Evolutionary conservation across 2,888 invertebrate genomes (phyloP).

Genomic region (Hartigia nigra): DNA sequence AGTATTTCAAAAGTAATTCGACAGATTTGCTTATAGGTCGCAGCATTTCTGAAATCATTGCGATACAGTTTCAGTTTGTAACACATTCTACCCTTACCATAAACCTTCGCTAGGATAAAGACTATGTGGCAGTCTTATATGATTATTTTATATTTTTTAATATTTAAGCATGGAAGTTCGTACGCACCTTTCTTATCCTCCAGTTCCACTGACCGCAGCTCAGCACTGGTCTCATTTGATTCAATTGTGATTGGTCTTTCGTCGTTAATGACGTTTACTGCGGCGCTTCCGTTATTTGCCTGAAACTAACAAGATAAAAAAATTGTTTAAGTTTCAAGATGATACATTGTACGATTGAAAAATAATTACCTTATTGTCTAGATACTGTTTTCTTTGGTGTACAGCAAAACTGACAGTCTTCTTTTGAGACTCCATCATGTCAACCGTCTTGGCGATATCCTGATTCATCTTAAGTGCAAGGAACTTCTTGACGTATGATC

Average conservation of each 20-base stretch:
- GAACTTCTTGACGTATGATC: slow-evolving; percentile 78
- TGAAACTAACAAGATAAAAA: not conserved
- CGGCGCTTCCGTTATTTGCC: slow-evolving; percentile 33
- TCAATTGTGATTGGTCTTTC: slow-evolving; percentile 39
- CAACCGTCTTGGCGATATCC: slow-evolving; percentile 73
- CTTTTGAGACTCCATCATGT: slow-evolving; percentile 70
- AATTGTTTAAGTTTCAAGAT: not conserved
- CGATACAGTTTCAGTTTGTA: not conserved
- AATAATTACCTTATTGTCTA: slow-evolving; percentile 65
- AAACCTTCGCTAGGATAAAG: not conserved
- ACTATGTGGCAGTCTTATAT: not conserved
- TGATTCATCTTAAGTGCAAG: slow-evolving; percentile 78
- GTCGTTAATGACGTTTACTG: slow-evolving; percentile 33
- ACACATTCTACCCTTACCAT: not conserved
- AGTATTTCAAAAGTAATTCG: slow-evolving; percentile 75
- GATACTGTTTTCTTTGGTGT: slow-evolving; percentile 66
- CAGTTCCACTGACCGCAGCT: slow-evolving; percentile 68
- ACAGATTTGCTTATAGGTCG: slow-evolving; percentile 80
- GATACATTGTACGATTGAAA: slow-evolving; percentile 56
- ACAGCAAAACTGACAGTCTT: slow-evolving; percentile 84
- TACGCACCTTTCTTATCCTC: slow-evolving; percentile 72
- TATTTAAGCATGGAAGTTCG: slow-evolving; percentile 1
- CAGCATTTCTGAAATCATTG: slow-evolving; percentile 72
- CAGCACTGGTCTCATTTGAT: slow-evolving; percentile 48
- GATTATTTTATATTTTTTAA: slow-evolving; percentile 9